Evolutionary conservation across 2,888 invertebrate genomes (phyloP), one percentile per base, ranked within the genome.

Genomic region (Baccha elongata): DNA sequence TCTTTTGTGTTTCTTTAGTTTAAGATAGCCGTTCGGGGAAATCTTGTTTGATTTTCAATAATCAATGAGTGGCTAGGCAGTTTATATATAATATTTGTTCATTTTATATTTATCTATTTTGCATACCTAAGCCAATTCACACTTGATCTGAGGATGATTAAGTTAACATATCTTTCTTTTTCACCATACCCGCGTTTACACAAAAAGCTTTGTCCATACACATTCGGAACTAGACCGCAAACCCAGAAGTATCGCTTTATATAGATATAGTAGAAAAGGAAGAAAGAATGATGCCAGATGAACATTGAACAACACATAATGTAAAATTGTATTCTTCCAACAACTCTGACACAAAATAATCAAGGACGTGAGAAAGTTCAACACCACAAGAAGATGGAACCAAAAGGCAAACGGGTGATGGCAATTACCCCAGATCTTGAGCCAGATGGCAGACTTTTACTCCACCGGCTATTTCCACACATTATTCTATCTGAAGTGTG

Each of bases 311-410:
- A n/a, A 44, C 69, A 74, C 42, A 35, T 55, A 67, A 68, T 73
- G 79, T 68, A 73, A 80, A 80, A 68, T 73, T 80, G 48, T 73
- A 62, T 80, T 80, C 67, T 68, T 68, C 73, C 73, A 68, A 46
- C 11, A 53, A 53, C 11, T 44, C 52, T 64, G 71, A 74, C 58
- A 80, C 69, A 69, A 74, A 69, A 69, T 68, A 80, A 74, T 80
- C 80, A 80, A 69, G 69, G 80, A 74, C 80, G 74, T 69, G 65
- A 37, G 73, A 60, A 62, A 53, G 44, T 79, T 72, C 29, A 37
- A 32, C 69, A 53, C 32, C 21, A 48, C 21, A 29, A 23, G 15
- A 19, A 21, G 46, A 64, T 17, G 46, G n/a, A 26, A 3, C 0
- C 8, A 19, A 42, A 13, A 32, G 5, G 17, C 15, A 19, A 44